Evolutionary conservation across 2,888 invertebrate genomes (phyloP).

Genomic region (Cephus nigrinus): DNA sequence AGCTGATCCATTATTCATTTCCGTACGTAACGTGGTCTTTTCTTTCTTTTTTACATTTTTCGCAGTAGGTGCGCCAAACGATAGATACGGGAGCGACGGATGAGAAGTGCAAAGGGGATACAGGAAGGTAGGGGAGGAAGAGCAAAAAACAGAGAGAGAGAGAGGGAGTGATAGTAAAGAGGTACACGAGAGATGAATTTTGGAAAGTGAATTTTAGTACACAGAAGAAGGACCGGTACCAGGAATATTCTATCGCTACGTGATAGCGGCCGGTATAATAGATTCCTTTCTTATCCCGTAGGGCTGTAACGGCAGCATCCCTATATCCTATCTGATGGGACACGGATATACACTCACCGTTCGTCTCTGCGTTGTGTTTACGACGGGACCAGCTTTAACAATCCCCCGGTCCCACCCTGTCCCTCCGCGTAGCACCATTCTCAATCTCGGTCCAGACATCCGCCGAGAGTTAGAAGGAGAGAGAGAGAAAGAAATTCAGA

Average conservation of each 20-base stretch:
- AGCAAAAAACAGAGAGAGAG: too few species aligned
- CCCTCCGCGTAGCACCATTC: too few species aligned
- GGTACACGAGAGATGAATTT: constrained; percentile 29
- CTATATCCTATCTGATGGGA: constrained; percentile 16
- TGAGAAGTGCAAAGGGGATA: too few species aligned
- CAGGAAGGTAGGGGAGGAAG: too few species aligned
- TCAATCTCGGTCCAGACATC: too few species aligned
- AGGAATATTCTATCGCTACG: constrained; percentile 35
- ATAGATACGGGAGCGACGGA: neutral
- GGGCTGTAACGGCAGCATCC: constrained; percentile 19
- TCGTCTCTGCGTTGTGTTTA: constrained; percentile 12
- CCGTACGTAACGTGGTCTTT: constrained; percentile 21
- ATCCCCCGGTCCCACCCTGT: too few species aligned
- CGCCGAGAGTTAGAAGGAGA: neutral
- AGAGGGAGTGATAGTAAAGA: neutral
- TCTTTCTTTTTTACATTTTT: constrained; percentile 30
- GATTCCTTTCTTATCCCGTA: constrained; percentile 39
- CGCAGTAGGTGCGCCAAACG: constrained; percentile 18
- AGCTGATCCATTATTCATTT: constrained; percentile 48
- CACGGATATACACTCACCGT: constrained; percentile 19
- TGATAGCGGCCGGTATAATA: constrained; percentile 32
- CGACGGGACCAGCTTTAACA: constrained; percentile 8
- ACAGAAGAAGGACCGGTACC: constrained; percentile 22
- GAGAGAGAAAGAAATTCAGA: neutral
- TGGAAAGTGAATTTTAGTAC: constrained; percentile 43